Evolutionary conservation across 2,113 vertebrate species (phyloP), one percentile per base, ranked within the genome.

Genomic region (Myocastor coypus): DNA sequence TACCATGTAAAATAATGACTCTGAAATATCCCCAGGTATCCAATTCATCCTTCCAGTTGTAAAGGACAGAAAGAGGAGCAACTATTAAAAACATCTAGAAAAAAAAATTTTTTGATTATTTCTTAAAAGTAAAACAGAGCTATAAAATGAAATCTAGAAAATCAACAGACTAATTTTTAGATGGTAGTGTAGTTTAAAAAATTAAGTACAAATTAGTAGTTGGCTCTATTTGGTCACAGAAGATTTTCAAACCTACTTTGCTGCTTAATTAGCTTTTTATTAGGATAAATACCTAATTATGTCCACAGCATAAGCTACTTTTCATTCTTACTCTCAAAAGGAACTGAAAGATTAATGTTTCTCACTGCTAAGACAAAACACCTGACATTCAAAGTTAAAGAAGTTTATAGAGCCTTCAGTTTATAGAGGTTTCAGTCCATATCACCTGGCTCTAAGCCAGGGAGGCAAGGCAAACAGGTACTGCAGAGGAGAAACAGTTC

Each of bases 1-100:
- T 98, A 68, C 99, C 99, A 28, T 99, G 99, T 89, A 99, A 98
- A 78, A 99, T 83, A 89, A 96, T 98, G 34, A 98, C 97, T 97
- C 98, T 99, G 94, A 99, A 99, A 98, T 99, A 99, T 32, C 99
- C 99, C 99, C 99, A 99, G 0, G 99, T 99, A 52, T 99, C 99
- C 96, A 99, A 96, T 94, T 99, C 99, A 98, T 99, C 99, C 96
- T 99, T 99, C 99, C 99, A 99, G 97, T 99, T 99, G 95, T 99
- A 99, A 57, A 99, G 98, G 87, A 99, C 99, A 94, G 99, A 99
- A 96, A 99, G 98, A 12, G 99, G 99, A 34, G 99, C 98, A 96
- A 99, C 99, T 96, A 99, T 99, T 50, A 99, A 98, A 92, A 99
- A 99, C 92, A 98, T 98, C 99, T 99, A 94, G 84, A 96, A 71